Evolutionary conservation across 2,797 vertebrate species (phyloP).

Genomic region (Sternarchorhynchus goeldii): DNA sequence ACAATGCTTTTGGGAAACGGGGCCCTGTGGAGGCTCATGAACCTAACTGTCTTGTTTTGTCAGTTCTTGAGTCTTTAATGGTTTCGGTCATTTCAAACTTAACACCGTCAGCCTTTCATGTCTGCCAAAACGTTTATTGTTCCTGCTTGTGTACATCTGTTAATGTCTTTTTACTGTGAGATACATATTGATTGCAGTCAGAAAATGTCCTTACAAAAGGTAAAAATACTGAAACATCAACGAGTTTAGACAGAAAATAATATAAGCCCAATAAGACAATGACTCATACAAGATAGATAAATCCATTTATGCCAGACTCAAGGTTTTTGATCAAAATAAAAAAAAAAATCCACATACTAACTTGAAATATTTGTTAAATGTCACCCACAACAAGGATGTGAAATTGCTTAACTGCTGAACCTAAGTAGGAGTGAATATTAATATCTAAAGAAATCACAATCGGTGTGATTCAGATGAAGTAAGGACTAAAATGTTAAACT

Average conservation of each 20-base stretch:
- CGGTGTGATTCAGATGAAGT: constrained; percentile 72
- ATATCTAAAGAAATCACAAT: constrained; percentile 65
- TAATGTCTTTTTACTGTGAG: not conserved
- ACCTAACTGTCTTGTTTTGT: not conserved
- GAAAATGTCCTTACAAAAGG: not conserved
- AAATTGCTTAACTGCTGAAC: constrained; percentile 70
- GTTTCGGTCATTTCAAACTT: not conserved
- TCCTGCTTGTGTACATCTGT: not conserved
- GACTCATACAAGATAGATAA: not conserved
- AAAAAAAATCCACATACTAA: not conserved
- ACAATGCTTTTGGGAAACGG: no score
- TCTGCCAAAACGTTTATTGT: not conserved
- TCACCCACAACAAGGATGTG: constrained; percentile 59
- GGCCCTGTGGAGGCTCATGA: not conserved
- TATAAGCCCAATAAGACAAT: not conserved
- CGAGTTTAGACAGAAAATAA: not conserved
- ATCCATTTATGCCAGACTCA: no score
- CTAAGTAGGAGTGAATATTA: constrained; percentile 59
- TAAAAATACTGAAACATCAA: not conserved
- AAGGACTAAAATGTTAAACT: constrained; percentile 64
- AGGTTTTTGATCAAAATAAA: not conserved
- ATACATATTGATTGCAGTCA: not conserved
- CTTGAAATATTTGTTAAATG: not conserved
- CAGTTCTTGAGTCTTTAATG: constrained; percentile 27
- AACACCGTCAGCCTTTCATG: constrained; percentile 7